A percentile compares a stretch with the other conserved stretches of the same genome.
These are phyloP conservation scores for Clarias macrocephalus DNA, from an alignment of 2,113 vertebrate species.

Conservation along the genomic window DNA sequence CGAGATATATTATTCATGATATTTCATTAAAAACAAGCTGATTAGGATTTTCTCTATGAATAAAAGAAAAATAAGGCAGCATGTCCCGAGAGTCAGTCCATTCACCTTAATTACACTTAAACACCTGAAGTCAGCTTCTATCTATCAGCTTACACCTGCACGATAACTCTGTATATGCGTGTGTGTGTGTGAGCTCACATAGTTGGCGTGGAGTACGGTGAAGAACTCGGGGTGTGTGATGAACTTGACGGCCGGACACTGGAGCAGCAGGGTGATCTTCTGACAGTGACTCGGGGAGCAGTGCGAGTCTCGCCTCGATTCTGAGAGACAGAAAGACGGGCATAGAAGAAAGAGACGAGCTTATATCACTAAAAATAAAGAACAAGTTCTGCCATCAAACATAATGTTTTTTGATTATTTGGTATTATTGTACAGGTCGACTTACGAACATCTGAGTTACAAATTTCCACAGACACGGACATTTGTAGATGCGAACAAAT, in stretches of 20 bases:
- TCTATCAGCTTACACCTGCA: neutral
- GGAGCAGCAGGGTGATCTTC: constrained; percentile 84
- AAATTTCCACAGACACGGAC: too few relatives aligned
- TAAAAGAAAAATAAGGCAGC: neutral
- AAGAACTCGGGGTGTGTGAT: constrained; percentile 90
- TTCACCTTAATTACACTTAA: neutral
- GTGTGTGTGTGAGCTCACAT: constrained; percentile 70
- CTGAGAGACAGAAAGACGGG: constrained; percentile 59
- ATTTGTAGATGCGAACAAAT: too few relatives aligned
- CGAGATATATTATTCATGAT: too few relatives aligned
- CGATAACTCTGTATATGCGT: neutral
- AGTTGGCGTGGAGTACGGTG: constrained; percentile 86
- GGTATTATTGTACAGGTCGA: too few relatives aligned
- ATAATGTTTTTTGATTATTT: neutral
- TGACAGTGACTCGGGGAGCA: constrained; percentile 83
- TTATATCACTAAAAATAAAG: neutral
- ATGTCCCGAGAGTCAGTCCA: neutral
- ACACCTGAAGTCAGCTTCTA: neutral
- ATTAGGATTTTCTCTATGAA: neutral
- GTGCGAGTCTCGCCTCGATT: constrained; percentile 79
- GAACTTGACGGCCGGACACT: constrained; percentile 88
- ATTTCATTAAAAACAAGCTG: neutral
- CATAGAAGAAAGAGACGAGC: neutral
- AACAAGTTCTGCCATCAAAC: neutral
- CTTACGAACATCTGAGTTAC: too few relatives aligned